phyloP scores from a whole-genome alignment of 2,113 vertebrate species.

The Hydrochoerus hydrochaeris region DNA sequence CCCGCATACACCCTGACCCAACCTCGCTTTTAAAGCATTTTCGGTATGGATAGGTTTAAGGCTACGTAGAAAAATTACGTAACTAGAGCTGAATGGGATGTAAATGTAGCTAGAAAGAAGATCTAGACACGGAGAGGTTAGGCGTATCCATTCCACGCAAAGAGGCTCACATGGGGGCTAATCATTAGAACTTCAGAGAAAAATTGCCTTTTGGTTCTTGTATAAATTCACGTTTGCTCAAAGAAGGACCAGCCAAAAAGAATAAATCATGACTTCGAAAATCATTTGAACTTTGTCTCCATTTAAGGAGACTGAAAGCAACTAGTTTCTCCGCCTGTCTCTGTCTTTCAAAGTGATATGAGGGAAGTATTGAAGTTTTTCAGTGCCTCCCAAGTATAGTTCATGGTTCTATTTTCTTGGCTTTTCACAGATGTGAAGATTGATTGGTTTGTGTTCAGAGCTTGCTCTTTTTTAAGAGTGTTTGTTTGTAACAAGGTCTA shows the following conservation, averaged over 20 bases:
- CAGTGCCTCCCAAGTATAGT: background rate
- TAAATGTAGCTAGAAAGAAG: background rate
- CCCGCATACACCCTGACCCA: background rate
- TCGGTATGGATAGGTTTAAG: background rate
- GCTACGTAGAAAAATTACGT: background rate
- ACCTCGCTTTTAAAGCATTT: background rate
- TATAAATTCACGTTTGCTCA: slow-evolving; percentile 2
- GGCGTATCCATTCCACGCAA: background rate
- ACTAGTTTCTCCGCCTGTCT: background rate
- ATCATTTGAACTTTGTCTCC: slow-evolving; percentile 15
- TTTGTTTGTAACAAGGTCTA: too few species aligned
- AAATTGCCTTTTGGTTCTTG: background rate
- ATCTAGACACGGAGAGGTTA: background rate
- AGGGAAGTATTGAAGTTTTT: background rate
- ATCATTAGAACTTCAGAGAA: slow-evolving; percentile 15
- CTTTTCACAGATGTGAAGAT: background rate
- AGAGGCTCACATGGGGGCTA: background rate
- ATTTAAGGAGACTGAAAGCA: slow-evolving; percentile 22
- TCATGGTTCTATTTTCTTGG: background rate
- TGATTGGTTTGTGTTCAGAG: background rate
- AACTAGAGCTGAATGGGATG: background rate
- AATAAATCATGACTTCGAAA: background rate
- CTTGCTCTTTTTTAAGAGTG: too few species aligned
- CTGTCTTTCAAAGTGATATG: background rate
- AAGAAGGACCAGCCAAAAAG: background rate